These are phyloP conservation scores for Henicopernis longicauda DNA, from an alignment of 2,113 vertebrate genomes.

Conservation along the genomic window DNA sequence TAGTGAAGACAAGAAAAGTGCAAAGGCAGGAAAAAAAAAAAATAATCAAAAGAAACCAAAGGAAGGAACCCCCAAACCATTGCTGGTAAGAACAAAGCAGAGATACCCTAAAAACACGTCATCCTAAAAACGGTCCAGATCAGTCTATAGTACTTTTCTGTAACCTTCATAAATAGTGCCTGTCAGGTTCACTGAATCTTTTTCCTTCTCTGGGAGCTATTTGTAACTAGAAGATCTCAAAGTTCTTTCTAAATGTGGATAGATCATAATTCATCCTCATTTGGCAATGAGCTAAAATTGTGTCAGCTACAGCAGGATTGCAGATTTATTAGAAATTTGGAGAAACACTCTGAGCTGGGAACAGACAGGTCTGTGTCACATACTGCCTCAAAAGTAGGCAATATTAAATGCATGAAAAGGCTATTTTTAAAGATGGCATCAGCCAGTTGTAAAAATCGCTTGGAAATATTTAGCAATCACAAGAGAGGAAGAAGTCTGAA, in stretches of 20 bases:
- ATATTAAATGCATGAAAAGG: neutral
- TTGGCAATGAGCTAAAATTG: neutral
- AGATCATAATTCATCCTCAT: conserved; percentile 1
- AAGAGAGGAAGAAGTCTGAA: neutral
- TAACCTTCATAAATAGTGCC: neutral
- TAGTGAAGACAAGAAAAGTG: neutral
- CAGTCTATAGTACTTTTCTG: neutral
- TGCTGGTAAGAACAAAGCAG: neutral
- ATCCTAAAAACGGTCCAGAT: neutral
- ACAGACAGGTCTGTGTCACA: conserved; percentile 10
- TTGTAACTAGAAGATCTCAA: conserved; percentile 8
- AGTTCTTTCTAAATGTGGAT: conserved; percentile 45
- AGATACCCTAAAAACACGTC: neutral
- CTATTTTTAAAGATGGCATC: neutral
- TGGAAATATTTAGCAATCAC: neutral
- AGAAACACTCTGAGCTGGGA: neutral
- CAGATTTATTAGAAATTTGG: conserved; percentile 5
- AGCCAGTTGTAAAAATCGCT: neutral
- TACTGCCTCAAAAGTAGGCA: neutral
- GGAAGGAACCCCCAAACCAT: neutral
- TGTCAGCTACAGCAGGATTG: neutral
- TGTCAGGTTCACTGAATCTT: neutral
- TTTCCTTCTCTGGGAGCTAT: neutral
- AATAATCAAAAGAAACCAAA: neutral
- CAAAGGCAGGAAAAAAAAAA: neutral